Percentiles rank a stretch among this genome's conserved stretches.
Evolutionary conservation across 35 echinoderm and acorn worm species (phyloP).

Genomic region (Anneissia japonica): DNA sequence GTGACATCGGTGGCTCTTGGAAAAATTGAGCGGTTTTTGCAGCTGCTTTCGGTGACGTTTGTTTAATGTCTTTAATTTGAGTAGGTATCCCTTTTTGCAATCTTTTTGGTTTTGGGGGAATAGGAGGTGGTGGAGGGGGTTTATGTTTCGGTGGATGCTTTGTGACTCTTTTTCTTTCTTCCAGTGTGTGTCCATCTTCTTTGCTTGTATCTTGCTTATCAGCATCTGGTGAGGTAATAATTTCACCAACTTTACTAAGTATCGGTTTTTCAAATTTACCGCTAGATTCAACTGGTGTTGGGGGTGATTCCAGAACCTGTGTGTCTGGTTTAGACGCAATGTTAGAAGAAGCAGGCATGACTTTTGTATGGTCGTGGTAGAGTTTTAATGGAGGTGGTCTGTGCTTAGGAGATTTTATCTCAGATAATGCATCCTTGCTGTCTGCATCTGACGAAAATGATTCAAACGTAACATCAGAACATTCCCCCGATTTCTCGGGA

Average conservation of each 20-base stretch:
- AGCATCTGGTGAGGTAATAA: background rate
- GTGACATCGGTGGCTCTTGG: background rate
- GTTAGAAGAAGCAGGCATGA: background rate
- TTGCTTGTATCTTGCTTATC: background rate
- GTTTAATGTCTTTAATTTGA: background rate
- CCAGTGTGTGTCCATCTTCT: background rate
- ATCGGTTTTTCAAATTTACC: slow-evolving; percentile 47
- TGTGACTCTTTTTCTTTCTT: background rate
- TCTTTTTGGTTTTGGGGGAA: background rate
- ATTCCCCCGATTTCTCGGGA: slow-evolving; percentile 5
- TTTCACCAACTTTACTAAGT: slow-evolving; percentile 23
- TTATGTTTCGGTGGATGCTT: background rate
- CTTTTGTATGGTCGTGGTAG: background rate
- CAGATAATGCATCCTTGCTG: background rate
- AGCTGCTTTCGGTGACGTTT: background rate
- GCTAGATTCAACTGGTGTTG: slow-evolving; percentile 38
- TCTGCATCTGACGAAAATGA: slow-evolving; percentile 30
- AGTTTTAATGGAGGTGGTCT: slow-evolving; percentile 26
- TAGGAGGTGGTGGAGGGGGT: background rate
- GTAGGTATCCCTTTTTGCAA: background rate
- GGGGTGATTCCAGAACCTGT: slow-evolving; percentile 48
- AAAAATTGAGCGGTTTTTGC: background rate
- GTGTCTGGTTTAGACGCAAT: background rate
- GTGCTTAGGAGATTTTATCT: background rate
- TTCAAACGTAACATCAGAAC: slow-evolving; percentile 19